Percentiles rank a stretch among this genome's conserved stretches.
Conservation (phyloP, 2,797 vertebrate genomes). For the Halcyon chelicuti region DNA sequence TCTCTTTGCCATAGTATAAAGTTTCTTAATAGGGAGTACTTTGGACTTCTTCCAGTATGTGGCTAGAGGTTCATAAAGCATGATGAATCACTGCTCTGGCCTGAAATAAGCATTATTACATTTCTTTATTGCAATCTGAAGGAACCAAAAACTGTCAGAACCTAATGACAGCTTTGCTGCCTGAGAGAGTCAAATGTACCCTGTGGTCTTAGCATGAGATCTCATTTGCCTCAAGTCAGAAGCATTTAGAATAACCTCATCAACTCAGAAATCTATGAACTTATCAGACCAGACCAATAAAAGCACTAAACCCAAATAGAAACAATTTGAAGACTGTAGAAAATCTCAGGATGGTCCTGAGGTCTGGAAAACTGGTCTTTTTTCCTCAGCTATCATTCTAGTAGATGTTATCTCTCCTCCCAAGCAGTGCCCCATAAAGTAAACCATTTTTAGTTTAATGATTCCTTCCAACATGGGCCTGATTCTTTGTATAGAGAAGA, state of each 20-base stretch:
- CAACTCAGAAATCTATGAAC: background rate
- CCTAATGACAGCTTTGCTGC: background rate
- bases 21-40: background rate
- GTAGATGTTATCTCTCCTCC: background rate
- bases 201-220: background rate
- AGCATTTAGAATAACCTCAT: constrained; percentile 18
- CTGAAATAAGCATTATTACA: background rate
- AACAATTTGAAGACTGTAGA: background rate
- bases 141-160: background rate
- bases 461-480: background rate
- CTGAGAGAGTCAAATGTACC: background rate
- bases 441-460: background rate
- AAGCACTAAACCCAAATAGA: background rate
- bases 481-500: background rate
- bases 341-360: background rate
- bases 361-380: background rate
- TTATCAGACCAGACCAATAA: constrained; percentile 1
- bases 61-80: background rate
- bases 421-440: background rate
- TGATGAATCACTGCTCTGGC: background rate
- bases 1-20: background rate
- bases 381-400: background rate
- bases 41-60: background rate
- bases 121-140: background rate
- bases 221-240: constrained; percentile 2